Percentiles rank a stretch among this genome's conserved stretches.
phyloP scores from a whole-genome alignment of 2,113 vertebrate species.

The Sphaerodactylus townsendi region DNA sequence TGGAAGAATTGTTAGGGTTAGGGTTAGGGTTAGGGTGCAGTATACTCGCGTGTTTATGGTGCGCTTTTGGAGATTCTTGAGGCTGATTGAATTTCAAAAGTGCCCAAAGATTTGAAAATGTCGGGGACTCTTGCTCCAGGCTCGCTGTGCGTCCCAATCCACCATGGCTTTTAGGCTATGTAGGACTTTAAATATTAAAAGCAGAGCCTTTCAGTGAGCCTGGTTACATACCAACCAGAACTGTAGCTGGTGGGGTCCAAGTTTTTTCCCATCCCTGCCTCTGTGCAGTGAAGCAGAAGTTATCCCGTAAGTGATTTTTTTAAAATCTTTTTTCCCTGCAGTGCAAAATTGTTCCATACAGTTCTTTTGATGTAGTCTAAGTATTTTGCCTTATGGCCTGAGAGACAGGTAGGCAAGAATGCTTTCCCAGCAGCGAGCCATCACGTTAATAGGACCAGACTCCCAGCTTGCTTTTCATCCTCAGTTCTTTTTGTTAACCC shows the following conservation, averaged over 20 bases:
- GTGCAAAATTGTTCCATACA: neutral
- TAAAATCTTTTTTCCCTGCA: neutral
- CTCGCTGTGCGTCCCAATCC: no score
- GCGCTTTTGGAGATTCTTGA: no score
- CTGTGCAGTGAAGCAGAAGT: neutral
- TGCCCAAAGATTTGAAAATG: no score
- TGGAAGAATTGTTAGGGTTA: no score
- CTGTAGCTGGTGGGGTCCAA: neutral
- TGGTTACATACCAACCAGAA: no score
- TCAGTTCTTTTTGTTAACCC: neutral
- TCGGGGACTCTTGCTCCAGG: no score
- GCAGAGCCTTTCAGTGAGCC: no score
- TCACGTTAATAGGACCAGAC: neutral
- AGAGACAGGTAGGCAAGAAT: neutral
- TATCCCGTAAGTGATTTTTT: neutral
- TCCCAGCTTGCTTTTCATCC: neutral
- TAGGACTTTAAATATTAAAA: neutral
- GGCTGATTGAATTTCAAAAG: no score
- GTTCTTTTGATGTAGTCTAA: neutral
- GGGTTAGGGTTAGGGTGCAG: no score
- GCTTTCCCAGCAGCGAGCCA: neutral
- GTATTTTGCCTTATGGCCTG: neutral
- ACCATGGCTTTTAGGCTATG: no score
- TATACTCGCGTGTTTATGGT: no score
- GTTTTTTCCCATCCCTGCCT: neutral